Base-by-base conservation (phyloP, 1,140 invertebrate species). In the Drosophila ananassae region DNA sequence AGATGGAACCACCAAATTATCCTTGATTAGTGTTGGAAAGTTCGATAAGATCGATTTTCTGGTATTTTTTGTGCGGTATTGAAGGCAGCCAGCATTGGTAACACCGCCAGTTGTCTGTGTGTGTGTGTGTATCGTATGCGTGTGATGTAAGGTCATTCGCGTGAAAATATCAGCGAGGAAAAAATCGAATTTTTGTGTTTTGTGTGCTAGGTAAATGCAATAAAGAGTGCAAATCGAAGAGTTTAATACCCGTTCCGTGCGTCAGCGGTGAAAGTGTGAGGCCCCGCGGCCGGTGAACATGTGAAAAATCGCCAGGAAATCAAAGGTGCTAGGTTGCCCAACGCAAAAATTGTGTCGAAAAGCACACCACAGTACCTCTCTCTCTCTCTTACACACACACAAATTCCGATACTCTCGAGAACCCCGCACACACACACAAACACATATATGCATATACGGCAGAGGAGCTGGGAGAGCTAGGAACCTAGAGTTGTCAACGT, bases 131-230 rank as follows among this genome's bases (percentile, higher is more conserved):
- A 79, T 71, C 79, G 77, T 80, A 80, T 80, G 77, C 75, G 79
- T 83, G 80, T 83, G 80, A 82, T 83, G 80, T 83, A 83, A 83
- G 80, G 80, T 83, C 80, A 83, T 83, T 83, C 79, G 79, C 79
- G 79, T 83, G 78, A 80, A 80, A 80, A 79, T 80, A 81, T 81
- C 78, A 79, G 80, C 80, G 80, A 83, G 82, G 81, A 85, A 89
- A 87, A 89, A 89, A 89, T 83, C 75, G 83, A 89, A 89, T 89
- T 82, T 87, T 89, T 87, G 83, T 87, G 83, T 89, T 89, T 89
- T 89, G 83, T 89, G 83, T 89, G 84, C 83, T 89, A 89, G 83
- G 83, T 89, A 89, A 89, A 73, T 89, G 78, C 51, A 21, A 44
- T 56, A 79, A 77, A 63, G 48, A 63, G 68, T 89, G 72, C 48